phyloP scores from a whole-genome alignment of 2,888 invertebrate genomes.

The Perizoma flavofasciatum region DNA sequence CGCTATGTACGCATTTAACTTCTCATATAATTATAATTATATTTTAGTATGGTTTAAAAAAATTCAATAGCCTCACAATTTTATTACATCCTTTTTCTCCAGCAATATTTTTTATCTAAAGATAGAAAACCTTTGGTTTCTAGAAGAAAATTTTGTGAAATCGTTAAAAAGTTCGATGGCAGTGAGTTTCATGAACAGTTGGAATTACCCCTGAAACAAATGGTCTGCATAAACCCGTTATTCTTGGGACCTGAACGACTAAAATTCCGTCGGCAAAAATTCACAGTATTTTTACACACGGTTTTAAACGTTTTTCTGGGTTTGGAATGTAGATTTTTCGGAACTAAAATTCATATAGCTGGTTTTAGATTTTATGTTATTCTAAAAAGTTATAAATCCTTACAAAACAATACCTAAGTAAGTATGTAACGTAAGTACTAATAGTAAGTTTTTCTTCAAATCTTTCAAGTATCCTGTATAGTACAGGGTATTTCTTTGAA shows the following conservation, averaged over 20 bases:
- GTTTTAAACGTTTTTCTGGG: constrained; percentile 5
- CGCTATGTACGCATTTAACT: too few relatives aligned
- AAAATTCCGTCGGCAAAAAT: constrained; percentile 16
- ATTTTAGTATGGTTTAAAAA: too few relatives aligned
- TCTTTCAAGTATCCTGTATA: background rate
- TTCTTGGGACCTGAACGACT: constrained; percentile 15
- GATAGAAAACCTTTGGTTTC: background rate
- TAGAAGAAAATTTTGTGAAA: background rate
- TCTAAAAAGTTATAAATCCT: too few relatives aligned
- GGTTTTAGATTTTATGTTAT: too few relatives aligned
- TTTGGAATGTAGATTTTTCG: constrained; percentile 8
- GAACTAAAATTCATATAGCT: background rate
- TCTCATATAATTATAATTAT: too few relatives aligned
- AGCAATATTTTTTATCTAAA: too few relatives aligned
- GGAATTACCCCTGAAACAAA: constrained; percentile 18
- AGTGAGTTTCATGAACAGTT: constrained; percentile 16
- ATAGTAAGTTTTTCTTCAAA: constrained; percentile 13
- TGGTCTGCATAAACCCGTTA: constrained; percentile 23
- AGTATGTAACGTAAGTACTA: too few relatives aligned
- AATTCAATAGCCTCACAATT: too few relatives aligned
- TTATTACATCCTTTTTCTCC: too few relatives aligned
- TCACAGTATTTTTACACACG: constrained; percentile 21
- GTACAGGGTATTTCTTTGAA: too few relatives aligned
- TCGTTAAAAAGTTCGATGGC: constrained; percentile 3
- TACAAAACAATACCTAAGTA: too few relatives aligned